A percentile compares a stretch with the other conserved stretches of the same genome.
Evolutionary conservation across 1,140 invertebrate genomes (phyloP).

Genomic region (Ostrea edulis): DNA sequence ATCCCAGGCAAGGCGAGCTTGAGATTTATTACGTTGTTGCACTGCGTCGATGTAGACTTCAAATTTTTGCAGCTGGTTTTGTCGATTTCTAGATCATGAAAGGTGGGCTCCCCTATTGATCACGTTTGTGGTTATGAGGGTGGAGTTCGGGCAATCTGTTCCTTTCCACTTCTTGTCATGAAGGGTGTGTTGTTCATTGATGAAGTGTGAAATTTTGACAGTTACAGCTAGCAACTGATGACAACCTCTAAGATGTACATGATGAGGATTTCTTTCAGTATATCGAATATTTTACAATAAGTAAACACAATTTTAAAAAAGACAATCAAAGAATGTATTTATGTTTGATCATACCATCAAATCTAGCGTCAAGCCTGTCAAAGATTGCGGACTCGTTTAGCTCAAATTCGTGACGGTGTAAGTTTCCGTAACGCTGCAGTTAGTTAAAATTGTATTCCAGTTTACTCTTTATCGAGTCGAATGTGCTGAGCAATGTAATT

Average conservation of each 20-base stretch:
- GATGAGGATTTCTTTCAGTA: neutral
- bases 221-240: neutral
- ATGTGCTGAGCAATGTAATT: too few species aligned
- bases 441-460: too few species aligned
- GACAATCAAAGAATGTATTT: too few species aligned
- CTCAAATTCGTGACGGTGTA: too few species aligned
- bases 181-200: conserved; percentile 7
- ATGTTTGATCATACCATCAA: too few species aligned
- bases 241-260: neutral
- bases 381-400: too few species aligned
- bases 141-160: neutral
- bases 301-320: neutral
- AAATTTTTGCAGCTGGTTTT: neutral
- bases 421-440: too few species aligned
- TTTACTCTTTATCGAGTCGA: too few species aligned
- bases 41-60: neutral
- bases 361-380: too few species aligned
- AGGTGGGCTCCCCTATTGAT: neutral
- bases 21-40: conserved; percentile 20
- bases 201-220: conserved; percentile 22
- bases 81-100: neutral
- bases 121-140: neutral
- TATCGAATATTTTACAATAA: neutral
- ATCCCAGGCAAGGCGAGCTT: neutral
- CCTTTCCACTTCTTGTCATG: conserved; percentile 7